Percentiles rank a stretch among this genome's conserved stretches.
phyloP scores from a whole-genome alignment of 2,113 vertebrate genomes.

The Xiphophorus maculatus region DNA sequence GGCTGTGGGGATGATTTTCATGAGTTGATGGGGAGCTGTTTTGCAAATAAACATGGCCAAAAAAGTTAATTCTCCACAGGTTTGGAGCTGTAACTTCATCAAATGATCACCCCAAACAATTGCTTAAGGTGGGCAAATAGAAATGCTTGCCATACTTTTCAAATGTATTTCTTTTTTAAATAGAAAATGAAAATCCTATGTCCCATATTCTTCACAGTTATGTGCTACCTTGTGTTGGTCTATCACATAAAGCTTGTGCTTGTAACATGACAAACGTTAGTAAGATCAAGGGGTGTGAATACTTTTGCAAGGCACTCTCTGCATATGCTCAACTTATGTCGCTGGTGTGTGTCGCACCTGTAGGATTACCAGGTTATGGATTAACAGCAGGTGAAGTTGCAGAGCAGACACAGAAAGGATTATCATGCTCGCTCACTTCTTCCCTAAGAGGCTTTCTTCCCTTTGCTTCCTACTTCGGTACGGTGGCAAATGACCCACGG shows the following conservation, averaged over 20 bases:
- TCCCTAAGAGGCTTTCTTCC: constrained; percentile 73
- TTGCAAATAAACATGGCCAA: too few species aligned
- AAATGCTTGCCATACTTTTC: neutral
- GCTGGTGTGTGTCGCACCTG: constrained; percentile 50
- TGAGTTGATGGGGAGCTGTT: too few species aligned
- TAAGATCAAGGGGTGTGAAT: neutral
- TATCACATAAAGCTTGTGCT: neutral
- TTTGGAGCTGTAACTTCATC: too few species aligned
- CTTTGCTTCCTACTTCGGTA: constrained; percentile 38
- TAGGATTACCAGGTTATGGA: constrained; percentile 71
- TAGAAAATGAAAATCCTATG: neutral
- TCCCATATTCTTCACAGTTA: neutral
- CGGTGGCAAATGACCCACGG: constrained; percentile 43
- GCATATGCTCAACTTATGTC: neutral
- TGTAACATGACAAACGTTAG: neutral
- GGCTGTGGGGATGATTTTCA: neutral
- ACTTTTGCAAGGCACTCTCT: neutral
- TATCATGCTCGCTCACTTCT: constrained; percentile 58
- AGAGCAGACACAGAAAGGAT: constrained; percentile 79
- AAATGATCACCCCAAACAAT: neutral
- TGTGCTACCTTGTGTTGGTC: neutral
- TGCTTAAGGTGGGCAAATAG: neutral
- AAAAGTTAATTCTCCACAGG: neutral
- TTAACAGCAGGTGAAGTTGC: constrained; percentile 81
- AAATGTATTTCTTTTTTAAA: neutral